Percentiles rank a stretch among this genome's conserved stretches.
Evolutionary conservation across 2,797 vertebrate genomes (phyloP).

Genomic region (Tragopan temminckii): DNA sequence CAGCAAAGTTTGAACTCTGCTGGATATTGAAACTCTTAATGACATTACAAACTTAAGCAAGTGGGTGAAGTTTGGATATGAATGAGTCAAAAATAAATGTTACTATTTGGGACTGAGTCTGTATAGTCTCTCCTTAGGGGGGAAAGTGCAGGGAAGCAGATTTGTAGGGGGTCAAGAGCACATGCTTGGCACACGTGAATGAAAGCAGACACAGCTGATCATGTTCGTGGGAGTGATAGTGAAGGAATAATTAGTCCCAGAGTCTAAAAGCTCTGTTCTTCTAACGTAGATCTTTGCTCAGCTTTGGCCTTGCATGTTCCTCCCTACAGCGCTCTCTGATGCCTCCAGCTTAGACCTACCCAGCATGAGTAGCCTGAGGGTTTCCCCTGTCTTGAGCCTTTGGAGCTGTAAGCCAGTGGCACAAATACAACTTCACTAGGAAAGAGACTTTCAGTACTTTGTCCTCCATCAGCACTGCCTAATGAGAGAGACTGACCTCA

Average conservation of each 20-base stretch:
- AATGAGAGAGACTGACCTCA: background rate
- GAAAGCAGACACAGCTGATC: background rate
- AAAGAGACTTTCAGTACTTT: background rate
- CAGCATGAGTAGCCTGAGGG: background rate
- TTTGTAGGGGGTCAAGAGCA: background rate
- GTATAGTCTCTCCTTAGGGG: background rate
- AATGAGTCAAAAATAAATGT: background rate
- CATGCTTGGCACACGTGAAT: rapidly evolving
- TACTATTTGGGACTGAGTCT: background rate
- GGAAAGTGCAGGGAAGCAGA: background rate
- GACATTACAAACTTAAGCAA: background rate
- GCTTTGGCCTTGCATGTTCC: background rate
- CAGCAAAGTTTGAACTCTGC: background rate
- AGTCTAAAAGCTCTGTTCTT: background rate
- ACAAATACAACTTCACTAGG: background rate
- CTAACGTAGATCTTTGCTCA: rapidly evolving
- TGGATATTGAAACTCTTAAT: background rate
- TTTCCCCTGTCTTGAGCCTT: rapidly evolving
- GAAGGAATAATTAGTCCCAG: background rate
- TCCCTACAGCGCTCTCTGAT: background rate
- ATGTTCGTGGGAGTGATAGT: background rate
- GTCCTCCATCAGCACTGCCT: background rate
- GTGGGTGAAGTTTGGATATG: background rate
- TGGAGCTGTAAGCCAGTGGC: background rate
- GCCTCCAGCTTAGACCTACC: background rate